Conservation (phyloP, 30 jellyfish, hydroid and myxozoan genomes). For the Catostylus mosaicus region DNA sequence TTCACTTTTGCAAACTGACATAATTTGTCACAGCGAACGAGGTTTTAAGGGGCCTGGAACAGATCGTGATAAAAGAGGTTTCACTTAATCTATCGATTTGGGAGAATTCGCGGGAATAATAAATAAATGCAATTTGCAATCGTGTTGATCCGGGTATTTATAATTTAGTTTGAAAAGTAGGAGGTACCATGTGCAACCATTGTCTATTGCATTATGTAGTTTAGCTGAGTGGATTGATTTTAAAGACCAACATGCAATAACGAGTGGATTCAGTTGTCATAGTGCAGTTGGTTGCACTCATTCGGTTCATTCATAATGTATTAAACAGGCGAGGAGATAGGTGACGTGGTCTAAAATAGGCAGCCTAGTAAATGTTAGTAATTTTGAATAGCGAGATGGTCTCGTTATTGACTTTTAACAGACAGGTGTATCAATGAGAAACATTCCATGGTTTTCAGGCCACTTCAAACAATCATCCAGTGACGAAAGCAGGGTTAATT, state of each 20-base stretch:
- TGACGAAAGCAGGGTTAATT: not conserved
- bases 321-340: not conserved
- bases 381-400: not conserved
- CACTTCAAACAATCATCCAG: not conserved
- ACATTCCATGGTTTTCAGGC: not conserved
- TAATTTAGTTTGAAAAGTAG: slow-evolving; percentile 39
- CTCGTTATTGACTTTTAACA: not conserved
- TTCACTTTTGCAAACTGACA: slow-evolving; percentile 58
- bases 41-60: slow-evolving; percentile 61
- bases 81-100: slow-evolving; percentile 61
- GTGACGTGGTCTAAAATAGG: not conserved
- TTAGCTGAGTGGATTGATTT: slow-evolving; percentile 28
- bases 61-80: slow-evolving; percentile 47
- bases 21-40: slow-evolving; percentile 75
- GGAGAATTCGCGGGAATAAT: slow-evolving; percentile 15
- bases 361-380: not conserved
- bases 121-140: slow-evolving; percentile 54
- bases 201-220: slow-evolving; percentile 44
- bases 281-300: not conserved
- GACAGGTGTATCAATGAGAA: not conserved
- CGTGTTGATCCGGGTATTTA: slow-evolving; percentile 47
- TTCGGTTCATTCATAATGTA: slow-evolving; percentile 3
- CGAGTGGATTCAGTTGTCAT: slow-evolving; percentile 15
- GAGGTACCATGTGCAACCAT: slow-evolving; percentile 59
- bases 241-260: slow-evolving; percentile 47